These are phyloP conservation scores for Trypoxylus dichotomus DNA, from an alignment of 1,140 invertebrate species.

Conservation along the genomic window DNA sequence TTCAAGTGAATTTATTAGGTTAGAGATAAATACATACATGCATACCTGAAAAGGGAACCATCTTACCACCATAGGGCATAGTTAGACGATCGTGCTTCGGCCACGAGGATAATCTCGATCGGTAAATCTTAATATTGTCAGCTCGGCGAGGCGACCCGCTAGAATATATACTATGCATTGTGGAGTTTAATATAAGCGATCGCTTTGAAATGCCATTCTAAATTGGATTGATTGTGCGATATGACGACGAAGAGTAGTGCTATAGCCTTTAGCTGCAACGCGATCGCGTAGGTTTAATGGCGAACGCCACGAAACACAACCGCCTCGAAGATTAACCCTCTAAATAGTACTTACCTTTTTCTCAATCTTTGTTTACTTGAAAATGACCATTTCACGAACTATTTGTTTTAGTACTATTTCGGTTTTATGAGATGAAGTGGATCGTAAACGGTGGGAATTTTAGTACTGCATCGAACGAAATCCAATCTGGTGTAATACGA, in stretches of 20 bases:
- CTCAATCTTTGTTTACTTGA: background rate
- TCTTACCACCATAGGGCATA: background rate
- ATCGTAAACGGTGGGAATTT: background rate
- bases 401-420: background rate
- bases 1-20: slow-evolving; percentile 8
- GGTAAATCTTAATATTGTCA: slow-evolving; percentile 35
- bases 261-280: background rate
- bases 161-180: slow-evolving; percentile 28
- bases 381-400: background rate
- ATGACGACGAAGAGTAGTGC: background rate
- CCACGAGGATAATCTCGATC: slow-evolving; percentile 13
- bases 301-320: background rate
- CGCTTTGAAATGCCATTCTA: slow-evolving; percentile 30
- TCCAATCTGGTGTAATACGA: background rate
- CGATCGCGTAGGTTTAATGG: background rate
- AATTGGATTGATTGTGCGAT: slow-evolving; percentile 32
- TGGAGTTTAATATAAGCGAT: slow-evolving; percentile 30
- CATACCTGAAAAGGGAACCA: background rate
- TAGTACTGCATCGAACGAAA: background rate
- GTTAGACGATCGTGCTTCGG: background rate
- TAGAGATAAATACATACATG: background rate
- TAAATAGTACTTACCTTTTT: background rate
- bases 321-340: background rate
- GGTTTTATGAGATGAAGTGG: background rate
- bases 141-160: slow-evolving; percentile 1